Percentiles rank a stretch among this genome's conserved stretches.
Conservation (phyloP, 2,797 vertebrate species). For the Trichosurus vulpecula region DNA sequence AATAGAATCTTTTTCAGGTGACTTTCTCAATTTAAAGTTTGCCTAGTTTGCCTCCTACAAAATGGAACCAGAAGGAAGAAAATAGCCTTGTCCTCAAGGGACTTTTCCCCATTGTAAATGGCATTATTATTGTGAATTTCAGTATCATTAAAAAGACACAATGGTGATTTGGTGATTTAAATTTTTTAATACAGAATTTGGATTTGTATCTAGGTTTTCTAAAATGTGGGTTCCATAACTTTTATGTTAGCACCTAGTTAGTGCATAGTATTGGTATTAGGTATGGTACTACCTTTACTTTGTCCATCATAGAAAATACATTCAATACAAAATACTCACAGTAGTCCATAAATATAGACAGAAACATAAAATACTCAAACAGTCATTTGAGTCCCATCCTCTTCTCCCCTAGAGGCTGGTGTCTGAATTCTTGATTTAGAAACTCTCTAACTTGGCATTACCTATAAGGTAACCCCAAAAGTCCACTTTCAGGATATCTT, state of each 20-base stretch:
- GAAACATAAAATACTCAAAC: not conserved
- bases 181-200: not conserved
- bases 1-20: slow-evolving; percentile 25
- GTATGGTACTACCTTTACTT: not conserved
- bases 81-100: slow-evolving; percentile 14
- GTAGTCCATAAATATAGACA: not conserved
- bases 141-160: not conserved
- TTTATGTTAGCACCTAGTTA: not conserved
- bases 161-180: not conserved
- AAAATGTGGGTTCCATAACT: not conserved
- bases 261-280: not conserved
- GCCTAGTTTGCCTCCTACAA: not conserved
- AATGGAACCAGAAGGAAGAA: slow-evolving; percentile 11
- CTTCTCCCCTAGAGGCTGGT: not conserved
- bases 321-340: not conserved
- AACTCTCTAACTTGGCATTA: not conserved
- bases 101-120: not conserved
- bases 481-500: not conserved
- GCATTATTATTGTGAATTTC: not conserved
- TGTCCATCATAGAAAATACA: not conserved
- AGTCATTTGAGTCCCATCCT: not conserved
- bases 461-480: not conserved
- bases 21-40: not conserved
- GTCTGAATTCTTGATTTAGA: not conserved
- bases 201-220: not conserved